phyloP scores from a whole-genome alignment of 2,113 vertebrate genomes.

The Dasypus novemcinctus region DNA sequence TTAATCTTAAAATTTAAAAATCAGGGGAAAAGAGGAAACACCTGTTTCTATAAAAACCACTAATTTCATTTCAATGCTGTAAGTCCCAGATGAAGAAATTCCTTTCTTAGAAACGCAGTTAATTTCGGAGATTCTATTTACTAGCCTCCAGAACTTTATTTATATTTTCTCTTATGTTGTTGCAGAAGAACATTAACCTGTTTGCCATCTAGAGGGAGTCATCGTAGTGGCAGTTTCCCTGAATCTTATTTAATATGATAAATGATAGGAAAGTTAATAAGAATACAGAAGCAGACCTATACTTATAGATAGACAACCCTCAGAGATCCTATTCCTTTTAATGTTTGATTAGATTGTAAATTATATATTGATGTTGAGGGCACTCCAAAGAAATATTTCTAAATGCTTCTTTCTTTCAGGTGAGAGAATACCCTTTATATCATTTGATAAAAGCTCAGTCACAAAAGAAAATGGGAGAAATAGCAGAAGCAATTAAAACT shows the following conservation, averaged over 20 bases:
- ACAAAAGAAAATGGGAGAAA: constrained; percentile 92
- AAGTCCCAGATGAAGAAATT: background rate
- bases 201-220: background rate
- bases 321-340: background rate
- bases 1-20: constrained; percentile 14
- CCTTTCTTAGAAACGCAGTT: constrained; percentile 10
- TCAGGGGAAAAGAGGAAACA: background rate
- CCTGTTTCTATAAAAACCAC: background rate
- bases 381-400: background rate
- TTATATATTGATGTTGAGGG: background rate
- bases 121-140: background rate
- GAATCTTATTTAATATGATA: background rate
- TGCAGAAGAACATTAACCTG: background rate
- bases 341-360: background rate
- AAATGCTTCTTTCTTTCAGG: constrained; percentile 80
- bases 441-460: constrained; percentile 96
- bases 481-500: constrained; percentile 94
- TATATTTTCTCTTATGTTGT: background rate
- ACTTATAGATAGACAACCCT: background rate
- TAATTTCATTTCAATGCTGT: background rate
- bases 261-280: background rate
- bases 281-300: background rate
- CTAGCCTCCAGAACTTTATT: background rate
- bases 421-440: constrained; percentile 94
- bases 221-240: background rate